Conservation (phyloP, 2,113 vertebrate species). For the Python bivittatus region DNA sequence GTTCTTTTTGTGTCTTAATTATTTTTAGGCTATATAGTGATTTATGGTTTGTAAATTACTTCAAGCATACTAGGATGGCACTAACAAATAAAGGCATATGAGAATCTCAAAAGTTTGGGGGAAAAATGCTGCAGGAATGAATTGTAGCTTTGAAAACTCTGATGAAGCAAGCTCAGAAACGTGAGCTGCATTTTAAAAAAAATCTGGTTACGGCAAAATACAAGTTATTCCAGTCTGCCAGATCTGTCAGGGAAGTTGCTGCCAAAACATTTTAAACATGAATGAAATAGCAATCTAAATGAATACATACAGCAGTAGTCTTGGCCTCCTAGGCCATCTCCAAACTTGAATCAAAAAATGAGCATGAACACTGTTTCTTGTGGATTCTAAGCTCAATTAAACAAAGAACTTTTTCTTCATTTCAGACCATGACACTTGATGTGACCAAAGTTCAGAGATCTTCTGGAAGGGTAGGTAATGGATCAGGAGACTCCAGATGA, state of each 20-base stretch:
- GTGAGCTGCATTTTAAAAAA: background rate
- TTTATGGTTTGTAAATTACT: background rate
- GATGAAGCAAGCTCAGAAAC: background rate
- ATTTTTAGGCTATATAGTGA: background rate
- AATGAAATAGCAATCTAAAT: background rate
- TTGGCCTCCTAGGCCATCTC: background rate
- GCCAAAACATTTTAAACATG: constrained; percentile 1
- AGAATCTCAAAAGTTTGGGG: background rate
- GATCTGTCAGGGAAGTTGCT: constrained; percentile 3
- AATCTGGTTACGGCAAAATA: background rate
- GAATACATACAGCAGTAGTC: background rate
- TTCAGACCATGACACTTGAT: background rate
- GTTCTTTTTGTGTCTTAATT: background rate
- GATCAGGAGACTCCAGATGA: background rate
- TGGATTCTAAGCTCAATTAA: background rate
- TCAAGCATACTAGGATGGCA: background rate
- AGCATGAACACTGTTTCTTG: background rate
- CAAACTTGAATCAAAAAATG: background rate
- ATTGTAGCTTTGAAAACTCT: background rate
- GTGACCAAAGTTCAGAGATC: background rate
- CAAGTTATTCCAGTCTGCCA: constrained; percentile 10
- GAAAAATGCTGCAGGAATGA: background rate
- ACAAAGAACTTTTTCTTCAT: background rate
- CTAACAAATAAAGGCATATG: background rate
- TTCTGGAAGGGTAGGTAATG: background rate